These are phyloP conservation scores for Hyposoter didymator DNA, from an alignment of 2,888 invertebrate genomes.

Conservation along the genomic window DNA sequence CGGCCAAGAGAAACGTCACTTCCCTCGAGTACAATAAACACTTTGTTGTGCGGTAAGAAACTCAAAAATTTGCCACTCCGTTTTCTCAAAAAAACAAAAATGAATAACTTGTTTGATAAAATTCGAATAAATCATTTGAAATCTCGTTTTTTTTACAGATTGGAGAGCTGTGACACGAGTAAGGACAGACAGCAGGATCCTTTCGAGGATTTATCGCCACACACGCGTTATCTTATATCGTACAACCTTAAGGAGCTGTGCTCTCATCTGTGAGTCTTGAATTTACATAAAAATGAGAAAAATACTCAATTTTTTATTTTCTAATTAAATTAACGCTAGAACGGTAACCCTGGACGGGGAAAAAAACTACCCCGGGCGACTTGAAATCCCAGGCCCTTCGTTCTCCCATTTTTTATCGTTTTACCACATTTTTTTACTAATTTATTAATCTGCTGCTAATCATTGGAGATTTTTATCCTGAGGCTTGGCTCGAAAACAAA, in stretches of 20 bases:
- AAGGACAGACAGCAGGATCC: conserved; percentile 75
- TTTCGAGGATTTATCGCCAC: conserved; percentile 75
- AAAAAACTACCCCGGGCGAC: too few relatives aligned
- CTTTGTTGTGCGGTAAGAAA: conserved; percentile 76
- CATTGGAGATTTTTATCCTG: too few relatives aligned
- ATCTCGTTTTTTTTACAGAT: conserved; percentile 65
- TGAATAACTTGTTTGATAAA: background rate
- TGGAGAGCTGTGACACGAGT: conserved; percentile 73
- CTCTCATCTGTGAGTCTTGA: conserved; percentile 75
- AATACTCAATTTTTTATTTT: background rate
- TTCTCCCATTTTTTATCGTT: too few relatives aligned
- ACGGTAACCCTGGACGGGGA: too few relatives aligned
- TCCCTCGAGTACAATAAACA: conserved; percentile 72
- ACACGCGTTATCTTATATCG: conserved; percentile 76
- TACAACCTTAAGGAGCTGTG: conserved; percentile 75
- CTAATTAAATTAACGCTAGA: background rate
- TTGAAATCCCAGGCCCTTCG: too few relatives aligned
- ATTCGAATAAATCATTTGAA: background rate
- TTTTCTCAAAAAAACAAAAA: background rate
- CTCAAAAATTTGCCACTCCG: conserved; percentile 11
- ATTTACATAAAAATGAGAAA: background rate
- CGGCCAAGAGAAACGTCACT: conserved; percentile 72
- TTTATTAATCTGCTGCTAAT: too few relatives aligned
- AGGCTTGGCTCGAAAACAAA: too few relatives aligned
- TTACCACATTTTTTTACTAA: too few relatives aligned